These are phyloP conservation scores for Bombus vancouverensis DNA, from an alignment of 1,140 invertebrate genomes.

Conservation along the genomic window DNA sequence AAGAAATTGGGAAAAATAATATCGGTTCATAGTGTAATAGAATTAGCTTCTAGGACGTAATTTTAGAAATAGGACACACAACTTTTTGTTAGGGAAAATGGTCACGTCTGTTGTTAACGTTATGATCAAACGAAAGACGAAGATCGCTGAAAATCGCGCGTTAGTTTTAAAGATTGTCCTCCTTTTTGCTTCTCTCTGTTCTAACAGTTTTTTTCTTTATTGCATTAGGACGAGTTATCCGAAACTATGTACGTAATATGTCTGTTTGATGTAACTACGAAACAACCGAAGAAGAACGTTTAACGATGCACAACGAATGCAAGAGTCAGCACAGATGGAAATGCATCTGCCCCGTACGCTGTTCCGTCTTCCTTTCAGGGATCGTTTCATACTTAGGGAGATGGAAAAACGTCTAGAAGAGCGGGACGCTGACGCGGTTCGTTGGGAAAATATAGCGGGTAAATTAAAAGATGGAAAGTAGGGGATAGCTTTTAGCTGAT, in stretches of 20 bases:
- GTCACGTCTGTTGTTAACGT: not conserved
- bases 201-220: not conserved
- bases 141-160: not conserved
- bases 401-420: slow-evolving; percentile 60
- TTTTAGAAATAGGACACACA: too few relatives aligned
- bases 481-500: slow-evolving; percentile 44
- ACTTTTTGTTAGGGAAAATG: not conserved
- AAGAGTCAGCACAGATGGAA: slow-evolving; percentile 4
- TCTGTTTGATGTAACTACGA: too few relatives aligned
- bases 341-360: slow-evolving; percentile 13
- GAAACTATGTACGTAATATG: not conserved
- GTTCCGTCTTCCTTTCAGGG: slow-evolving; percentile 48
- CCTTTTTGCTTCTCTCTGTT: not conserved
- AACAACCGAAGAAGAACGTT: not conserved
- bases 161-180: not conserved
- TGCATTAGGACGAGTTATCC: not conserved
- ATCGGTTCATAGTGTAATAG: not conserved
- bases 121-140: not conserved
- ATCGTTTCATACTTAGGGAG: slow-evolving; percentile 59
- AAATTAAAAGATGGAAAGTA: slow-evolving; percentile 51
- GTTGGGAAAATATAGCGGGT: slow-evolving; percentile 49
- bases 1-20: too few relatives aligned
- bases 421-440: slow-evolving; percentile 48
- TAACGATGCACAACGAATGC: not conserved
- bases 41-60: too few relatives aligned